Conservation (phyloP, 2,888 invertebrate species). For the Polydrusus tereticollis region DNA sequence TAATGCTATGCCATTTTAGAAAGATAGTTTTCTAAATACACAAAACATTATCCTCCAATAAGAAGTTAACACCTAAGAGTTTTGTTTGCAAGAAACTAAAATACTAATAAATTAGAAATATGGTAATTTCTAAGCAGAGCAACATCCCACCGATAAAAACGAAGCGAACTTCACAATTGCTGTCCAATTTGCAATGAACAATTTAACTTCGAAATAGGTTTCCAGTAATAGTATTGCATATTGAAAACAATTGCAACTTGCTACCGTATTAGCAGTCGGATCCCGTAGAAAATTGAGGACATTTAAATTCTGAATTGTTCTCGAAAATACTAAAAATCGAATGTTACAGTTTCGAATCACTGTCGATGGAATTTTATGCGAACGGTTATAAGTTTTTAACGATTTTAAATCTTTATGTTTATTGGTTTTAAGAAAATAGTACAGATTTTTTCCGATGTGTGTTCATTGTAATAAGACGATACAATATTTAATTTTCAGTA, state of each 20-base stretch:
- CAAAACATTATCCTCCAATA: too few species aligned
- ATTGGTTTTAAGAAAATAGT: neutral
- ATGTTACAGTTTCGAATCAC: constrained; percentile 19
- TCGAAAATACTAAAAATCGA: constrained; percentile 41
- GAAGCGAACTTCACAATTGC: constrained; percentile 25
- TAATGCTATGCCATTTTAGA: too few species aligned
- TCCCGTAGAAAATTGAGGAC: constrained; percentile 43
- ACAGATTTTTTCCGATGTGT: too few species aligned
- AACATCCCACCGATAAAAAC: constrained; percentile 23
- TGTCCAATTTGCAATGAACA: constrained; percentile 49
- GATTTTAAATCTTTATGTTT: neutral
- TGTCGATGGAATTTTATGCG: constrained; percentile 29
- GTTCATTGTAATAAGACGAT: too few species aligned
- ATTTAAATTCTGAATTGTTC: constrained; percentile 42
- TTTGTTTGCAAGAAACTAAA: too few species aligned
- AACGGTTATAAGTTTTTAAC: constrained; percentile 17
- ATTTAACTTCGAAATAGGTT: constrained; percentile 43
- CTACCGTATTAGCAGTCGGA: constrained; percentile 43
- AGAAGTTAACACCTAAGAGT: too few species aligned
- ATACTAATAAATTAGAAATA: neutral
- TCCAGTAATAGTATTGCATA: constrained; percentile 50
- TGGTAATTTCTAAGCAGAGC: neutral
- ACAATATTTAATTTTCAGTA: too few species aligned
- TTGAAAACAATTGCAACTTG: constrained; percentile 49
- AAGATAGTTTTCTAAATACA: too few species aligned